Evolutionary conservation across 2,797 vertebrate species (phyloP).

Genomic region (Uromys caudimaculatus): DNA sequence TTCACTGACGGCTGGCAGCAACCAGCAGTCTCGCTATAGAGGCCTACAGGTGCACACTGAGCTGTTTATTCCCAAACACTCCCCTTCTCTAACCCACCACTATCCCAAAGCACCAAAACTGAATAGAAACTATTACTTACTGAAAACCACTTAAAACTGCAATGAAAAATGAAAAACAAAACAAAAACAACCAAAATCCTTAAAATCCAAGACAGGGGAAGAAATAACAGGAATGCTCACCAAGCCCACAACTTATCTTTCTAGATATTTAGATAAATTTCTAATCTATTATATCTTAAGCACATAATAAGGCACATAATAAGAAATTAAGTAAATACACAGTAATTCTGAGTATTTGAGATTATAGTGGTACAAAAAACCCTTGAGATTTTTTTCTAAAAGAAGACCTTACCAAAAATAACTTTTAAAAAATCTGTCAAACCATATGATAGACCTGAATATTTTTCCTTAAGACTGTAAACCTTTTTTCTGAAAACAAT

Average conservation of each 20-base stretch:
- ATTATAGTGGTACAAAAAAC: constrained; percentile 92
- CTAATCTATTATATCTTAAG: constrained; percentile 89
- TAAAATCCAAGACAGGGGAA: constrained; percentile 82
- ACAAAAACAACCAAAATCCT: constrained; percentile 62
- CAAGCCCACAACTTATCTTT: constrained; percentile 88
- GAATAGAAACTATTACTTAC: constrained; percentile 86
- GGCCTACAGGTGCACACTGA: constrained; percentile 66
- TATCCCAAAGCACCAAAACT: constrained; percentile 86
- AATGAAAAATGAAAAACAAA: constrained; percentile 41
- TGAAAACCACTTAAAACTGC: constrained; percentile 83
- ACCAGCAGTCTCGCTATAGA: constrained; percentile 72
- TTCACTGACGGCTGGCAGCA: constrained; percentile 63
- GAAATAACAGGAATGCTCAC: constrained; percentile 85
- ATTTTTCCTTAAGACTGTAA: constrained; percentile 91
- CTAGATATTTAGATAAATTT: constrained; percentile 89
- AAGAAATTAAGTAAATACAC: constrained; percentile 92
- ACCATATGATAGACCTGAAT: constrained; percentile 91
- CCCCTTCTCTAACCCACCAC: constrained; percentile 67
- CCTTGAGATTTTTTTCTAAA: constrained; percentile 88
- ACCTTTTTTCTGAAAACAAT: constrained; percentile 86
- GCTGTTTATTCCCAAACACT: constrained; percentile 63
- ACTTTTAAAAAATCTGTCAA: constrained; percentile 92
- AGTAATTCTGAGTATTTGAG: constrained; percentile 90
- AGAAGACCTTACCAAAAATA: constrained; percentile 92
- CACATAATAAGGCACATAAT: constrained; percentile 94